A percentile compares a stretch with the other conserved stretches of the same genome.
phyloP scores from a whole-genome alignment of 1,140 invertebrate genomes.

The Gonioctena quinquepunctata region DNA sequence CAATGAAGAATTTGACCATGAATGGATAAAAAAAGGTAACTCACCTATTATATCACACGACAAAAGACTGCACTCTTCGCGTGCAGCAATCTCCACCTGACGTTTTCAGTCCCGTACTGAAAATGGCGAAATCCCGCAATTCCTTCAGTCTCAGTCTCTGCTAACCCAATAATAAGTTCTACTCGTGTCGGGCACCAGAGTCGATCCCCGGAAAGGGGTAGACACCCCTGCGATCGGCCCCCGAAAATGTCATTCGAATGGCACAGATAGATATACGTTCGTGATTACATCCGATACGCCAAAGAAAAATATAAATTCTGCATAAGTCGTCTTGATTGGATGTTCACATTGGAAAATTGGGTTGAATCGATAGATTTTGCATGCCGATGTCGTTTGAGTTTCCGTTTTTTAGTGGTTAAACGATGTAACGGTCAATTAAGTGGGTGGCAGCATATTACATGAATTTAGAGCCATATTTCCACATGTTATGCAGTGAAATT shows the following conservation, averaged over 20 bases:
- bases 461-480: no score
- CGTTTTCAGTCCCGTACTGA: neutral
- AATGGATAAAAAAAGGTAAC: no score
- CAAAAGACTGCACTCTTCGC: neutral
- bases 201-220: neutral
- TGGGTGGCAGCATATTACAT: no score
- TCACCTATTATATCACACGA: no score
- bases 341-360: neutral
- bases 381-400: neutral
- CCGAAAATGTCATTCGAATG: neutral
- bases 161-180: constrained; percentile 18
- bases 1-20: no score
- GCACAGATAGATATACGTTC: constrained; percentile 12
- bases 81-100: neutral
- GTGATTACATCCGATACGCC: constrained; percentile 17
- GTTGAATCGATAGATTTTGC: constrained; percentile 21
- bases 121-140: neutral
- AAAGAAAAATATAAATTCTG: constrained; percentile 5
- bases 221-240: neutral
- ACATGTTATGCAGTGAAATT: no score
- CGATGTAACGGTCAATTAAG: no score
- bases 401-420: neutral
- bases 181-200: neutral
- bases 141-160: neutral
- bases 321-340: neutral